phyloP scores from a whole-genome alignment of 1,140 invertebrate species.

The Meloidogyne exigua region DNA sequence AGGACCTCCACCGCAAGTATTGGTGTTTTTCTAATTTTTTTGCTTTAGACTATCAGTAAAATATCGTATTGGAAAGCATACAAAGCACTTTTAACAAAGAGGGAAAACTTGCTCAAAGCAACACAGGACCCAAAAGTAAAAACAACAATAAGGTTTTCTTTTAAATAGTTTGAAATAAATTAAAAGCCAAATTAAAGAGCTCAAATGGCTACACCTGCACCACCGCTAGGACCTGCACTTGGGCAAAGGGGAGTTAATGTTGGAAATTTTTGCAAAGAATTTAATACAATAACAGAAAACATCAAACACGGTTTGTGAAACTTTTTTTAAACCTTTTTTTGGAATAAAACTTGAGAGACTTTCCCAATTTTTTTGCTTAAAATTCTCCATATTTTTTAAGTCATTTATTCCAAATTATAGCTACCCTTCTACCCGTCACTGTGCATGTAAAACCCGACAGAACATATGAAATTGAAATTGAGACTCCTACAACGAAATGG shows the following conservation, averaged over 20 bases:
- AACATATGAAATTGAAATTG: conserved; percentile 78
- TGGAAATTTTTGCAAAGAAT: conserved; percentile 93
- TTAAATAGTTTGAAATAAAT: not conserved
- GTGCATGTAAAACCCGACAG: conserved; percentile 72
- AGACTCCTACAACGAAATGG: conserved; percentile 80
- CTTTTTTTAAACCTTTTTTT: not conserved
- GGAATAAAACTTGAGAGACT: no score
- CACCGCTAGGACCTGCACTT: conserved; percentile 58
- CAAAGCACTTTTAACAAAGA: not conserved
- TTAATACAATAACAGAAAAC: conserved; percentile 87
- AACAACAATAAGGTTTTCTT: conserved; percentile 14
- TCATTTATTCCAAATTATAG: no score
- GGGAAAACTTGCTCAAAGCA: not conserved
- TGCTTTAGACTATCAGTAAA: not conserved
- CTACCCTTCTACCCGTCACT: conserved; percentile 52
- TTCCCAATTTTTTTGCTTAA: not conserved
- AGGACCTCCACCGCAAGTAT: no score
- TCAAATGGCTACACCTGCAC: conserved; percentile 61
- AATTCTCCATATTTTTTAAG: no score
- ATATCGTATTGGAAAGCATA: not conserved
- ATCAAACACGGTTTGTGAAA: conserved; percentile 77
- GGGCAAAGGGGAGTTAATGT: conserved; percentile 85
- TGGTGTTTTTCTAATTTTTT: no score
- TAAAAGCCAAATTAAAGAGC: conserved; percentile 43
- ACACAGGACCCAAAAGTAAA: not conserved